Conservation (phyloP, 2,113 vertebrate genomes). For the Platichthys flesus region DNA sequence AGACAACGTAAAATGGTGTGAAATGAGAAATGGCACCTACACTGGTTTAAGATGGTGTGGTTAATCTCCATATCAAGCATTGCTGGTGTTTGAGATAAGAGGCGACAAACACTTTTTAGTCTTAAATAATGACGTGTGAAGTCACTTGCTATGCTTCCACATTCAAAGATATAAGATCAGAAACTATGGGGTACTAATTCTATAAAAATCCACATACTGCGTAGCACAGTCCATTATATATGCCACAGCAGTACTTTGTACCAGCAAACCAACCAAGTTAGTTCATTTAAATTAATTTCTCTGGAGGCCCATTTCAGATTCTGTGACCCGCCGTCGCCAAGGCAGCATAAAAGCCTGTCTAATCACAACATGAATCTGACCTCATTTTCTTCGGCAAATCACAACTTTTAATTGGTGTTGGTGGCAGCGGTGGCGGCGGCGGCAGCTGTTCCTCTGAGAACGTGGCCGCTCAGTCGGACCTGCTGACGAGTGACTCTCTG, state of each 20-base stretch:
- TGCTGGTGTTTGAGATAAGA: neutral
- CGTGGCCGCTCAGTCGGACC: constrained; percentile 34
- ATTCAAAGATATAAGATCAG: neutral
- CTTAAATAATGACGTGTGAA: neutral
- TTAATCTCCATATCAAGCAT: neutral
- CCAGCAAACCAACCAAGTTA: constrained; percentile 19
- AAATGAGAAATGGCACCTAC: neutral
- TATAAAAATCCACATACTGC: neutral
- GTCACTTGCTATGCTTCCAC: neutral
- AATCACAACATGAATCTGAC: constrained; percentile 56
- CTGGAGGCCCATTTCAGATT: constrained; percentile 14
- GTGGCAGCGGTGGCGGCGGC: constrained; percentile 53
- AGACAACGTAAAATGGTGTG: neutral
- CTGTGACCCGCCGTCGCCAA: constrained; percentile 29
- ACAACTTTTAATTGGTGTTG: constrained; percentile 71
- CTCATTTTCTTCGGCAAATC: constrained; percentile 65
- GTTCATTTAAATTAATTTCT: constrained; percentile 25
- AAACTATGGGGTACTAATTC: neutral
- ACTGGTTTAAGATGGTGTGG: neutral
- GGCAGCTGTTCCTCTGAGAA: constrained; percentile 54
- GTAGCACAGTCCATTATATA: neutral
- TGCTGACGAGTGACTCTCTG: constrained; percentile 49
- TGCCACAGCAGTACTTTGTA: constrained; percentile 6
- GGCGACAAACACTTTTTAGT: neutral
- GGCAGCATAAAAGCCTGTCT: constrained; percentile 15